Evolutionary conservation across 2,888 invertebrate species (phyloP), one percentile per base, ranked within the genome.

Genomic region (Epiblema foenella): DNA sequence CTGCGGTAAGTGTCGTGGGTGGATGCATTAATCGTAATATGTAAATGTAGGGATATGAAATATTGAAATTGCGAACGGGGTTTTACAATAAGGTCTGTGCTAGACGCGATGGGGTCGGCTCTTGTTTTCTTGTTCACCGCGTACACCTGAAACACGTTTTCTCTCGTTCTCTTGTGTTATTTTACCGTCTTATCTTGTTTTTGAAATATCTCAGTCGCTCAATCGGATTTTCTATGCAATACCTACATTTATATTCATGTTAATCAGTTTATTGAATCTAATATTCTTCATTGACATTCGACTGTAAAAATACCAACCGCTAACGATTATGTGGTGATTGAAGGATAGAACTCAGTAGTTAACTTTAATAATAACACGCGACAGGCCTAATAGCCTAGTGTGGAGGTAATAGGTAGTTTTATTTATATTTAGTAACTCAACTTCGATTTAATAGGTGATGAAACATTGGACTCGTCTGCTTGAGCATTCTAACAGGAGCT

Each of bases 11-110:
- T 90, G 89, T 88, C 89, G 91, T 93, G 89, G 90, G 89, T 91
- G 88, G 89, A 89, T 91, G 91, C 91, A 91, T 93, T 92, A 91
- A 92, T 92, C 91, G 90, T 88, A 88, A 90, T 90, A 93, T 91
- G 90, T 89, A 90, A 91, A 93, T 92, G 89, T 84, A 79, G 87
- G 83, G 87, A 87, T 88, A 88, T 90, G 88, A 91, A 91, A 90
- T 89, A 90, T 92, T 91, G 89, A 90, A 89, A 90, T 88, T 85
- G 88, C 87, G 82, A 81, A 80, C 83, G 81, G 80, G 83, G 83
- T 81, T 85, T 85, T 86, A 85, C 85, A 85, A 84, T 84, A 82
- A 81, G 81, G 83, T 83, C 81, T 81, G 79, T 78, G 75, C 78
- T 77, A 75, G 72, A 64, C 69, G 77, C 76, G 78, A 78, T 80